Evolutionary conservation across 2,888 invertebrate genomes (phyloP).

Genomic region (Aphelenchoides bicaudatus): DNA sequence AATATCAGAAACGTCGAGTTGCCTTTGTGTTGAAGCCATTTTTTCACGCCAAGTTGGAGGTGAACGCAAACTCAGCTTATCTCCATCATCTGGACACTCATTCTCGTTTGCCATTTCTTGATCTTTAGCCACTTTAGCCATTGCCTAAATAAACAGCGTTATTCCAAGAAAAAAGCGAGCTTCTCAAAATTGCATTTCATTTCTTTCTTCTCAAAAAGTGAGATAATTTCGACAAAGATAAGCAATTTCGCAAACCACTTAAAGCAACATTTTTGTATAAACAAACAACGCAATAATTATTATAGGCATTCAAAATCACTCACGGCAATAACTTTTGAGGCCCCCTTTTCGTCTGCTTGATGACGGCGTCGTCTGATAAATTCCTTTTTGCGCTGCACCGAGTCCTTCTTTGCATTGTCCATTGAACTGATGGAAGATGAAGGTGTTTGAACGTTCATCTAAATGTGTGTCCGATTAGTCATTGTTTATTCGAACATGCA

Average conservation of each 20-base stretch:
- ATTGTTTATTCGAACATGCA: constrained; percentile 66
- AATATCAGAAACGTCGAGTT: constrained; percentile 54
- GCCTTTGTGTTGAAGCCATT: constrained; percentile 15
- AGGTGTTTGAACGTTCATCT: constrained; percentile 54
- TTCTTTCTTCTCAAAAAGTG: too few species aligned
- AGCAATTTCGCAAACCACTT: too few species aligned
- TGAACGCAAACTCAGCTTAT: constrained; percentile 62
- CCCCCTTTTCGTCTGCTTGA: constrained; percentile 75
- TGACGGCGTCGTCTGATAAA: constrained; percentile 74
- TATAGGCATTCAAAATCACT: background rate
- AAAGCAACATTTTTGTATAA: too few species aligned
- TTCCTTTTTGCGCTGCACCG: constrained; percentile 84
- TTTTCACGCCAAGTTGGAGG: constrained; percentile 18
- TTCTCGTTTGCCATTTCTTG: background rate
- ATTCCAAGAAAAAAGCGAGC: too few species aligned
- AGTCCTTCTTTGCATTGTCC: constrained; percentile 70
- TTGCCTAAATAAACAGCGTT: constrained; percentile 70
- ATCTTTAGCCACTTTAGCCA: constrained; percentile 73
- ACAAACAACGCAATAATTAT: too few species aligned
- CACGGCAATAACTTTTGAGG: constrained; percentile 53
- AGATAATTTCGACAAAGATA: too few species aligned
- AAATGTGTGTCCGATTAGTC: constrained; percentile 11
- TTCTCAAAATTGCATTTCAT: too few species aligned
- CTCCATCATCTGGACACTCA: constrained; percentile 63
- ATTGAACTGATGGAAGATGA: constrained; percentile 52